Conservation (phyloP, 2,113 vertebrate genomes). For the Coracopsis vasa region DNA sequence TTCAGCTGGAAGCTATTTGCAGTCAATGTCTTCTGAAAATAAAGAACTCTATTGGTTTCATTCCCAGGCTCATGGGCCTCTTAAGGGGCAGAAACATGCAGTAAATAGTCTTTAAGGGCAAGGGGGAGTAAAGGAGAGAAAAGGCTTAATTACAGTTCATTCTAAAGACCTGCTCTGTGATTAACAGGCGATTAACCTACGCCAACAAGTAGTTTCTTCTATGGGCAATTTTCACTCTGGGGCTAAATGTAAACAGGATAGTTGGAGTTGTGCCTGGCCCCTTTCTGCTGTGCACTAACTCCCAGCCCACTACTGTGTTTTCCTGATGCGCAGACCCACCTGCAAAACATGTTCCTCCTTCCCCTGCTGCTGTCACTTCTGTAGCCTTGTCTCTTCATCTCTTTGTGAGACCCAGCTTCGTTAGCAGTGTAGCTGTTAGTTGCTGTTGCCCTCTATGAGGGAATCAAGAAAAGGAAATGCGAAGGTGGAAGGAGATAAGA, state of each 20-base stretch:
- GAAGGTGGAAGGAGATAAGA: neutral
- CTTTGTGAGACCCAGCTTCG: rapidly evolving
- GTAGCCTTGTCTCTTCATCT: neutral
- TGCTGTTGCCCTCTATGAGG: rapidly evolving
- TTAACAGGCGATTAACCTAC: neutral
- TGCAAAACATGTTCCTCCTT: neutral
- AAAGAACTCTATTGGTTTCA: neutral
- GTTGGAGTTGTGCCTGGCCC: neutral
- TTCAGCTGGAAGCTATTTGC: conserved; percentile 22
- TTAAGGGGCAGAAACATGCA: neutral
- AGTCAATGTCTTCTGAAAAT: neutral
- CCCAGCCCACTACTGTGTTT: neutral
- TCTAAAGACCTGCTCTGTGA: neutral
- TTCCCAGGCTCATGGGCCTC: neutral
- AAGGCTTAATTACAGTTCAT: neutral
- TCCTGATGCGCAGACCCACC: neutral
- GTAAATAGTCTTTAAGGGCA: neutral
- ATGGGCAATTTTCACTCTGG: neutral
- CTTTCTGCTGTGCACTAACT: neutral
- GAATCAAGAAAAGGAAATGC: neutral
- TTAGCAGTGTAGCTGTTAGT: neutral
- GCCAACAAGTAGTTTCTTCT: neutral
- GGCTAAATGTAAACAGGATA: neutral
- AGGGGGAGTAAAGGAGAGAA: neutral
- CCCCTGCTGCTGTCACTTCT: neutral